These are phyloP conservation scores for Rhaphigaster nebulosa DNA, from an alignment of 2,888 invertebrate species.

Conservation along the genomic window DNA sequence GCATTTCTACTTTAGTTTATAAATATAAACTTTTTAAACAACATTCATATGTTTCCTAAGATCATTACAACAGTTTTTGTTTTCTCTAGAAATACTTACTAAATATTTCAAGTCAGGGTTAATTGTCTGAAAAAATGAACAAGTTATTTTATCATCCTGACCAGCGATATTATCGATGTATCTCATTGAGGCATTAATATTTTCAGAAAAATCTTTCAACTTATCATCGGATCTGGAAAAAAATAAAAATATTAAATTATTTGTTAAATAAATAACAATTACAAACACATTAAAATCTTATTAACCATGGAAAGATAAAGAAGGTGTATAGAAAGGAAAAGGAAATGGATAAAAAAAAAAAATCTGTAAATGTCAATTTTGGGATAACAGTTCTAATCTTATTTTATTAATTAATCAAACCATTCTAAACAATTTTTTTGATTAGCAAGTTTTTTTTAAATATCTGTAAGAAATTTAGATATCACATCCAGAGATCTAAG, in stretches of 20 bases:
- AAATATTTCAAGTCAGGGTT: conserved; percentile 31
- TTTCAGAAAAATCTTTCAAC: neutral
- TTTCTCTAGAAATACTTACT: neutral
- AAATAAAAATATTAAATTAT: neutral
- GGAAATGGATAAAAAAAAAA: too few species aligned
- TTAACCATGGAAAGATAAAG: too few species aligned
- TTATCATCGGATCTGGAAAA: conserved; percentile 18
- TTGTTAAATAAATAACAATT: neutral
- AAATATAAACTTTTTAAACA: neutral
- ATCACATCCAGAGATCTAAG: neutral
- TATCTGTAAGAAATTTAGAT: neutral
- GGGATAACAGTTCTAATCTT: too few species aligned
- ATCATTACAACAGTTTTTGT: neutral
- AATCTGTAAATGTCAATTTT: too few species aligned
- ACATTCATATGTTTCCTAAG: neutral
- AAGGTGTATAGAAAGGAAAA: too few species aligned
- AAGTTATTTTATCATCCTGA: conserved; percentile 29
- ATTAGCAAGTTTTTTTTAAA: neutral
- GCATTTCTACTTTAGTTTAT: neutral
- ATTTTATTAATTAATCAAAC: neutral
- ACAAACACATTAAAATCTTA: neutral
- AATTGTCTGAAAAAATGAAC: conserved; percentile 14
- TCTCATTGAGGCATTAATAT: neutral
- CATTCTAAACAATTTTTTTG: too few species aligned
- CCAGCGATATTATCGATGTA: neutral